Conservation (phyloP, 2,888 invertebrate genomes). For the Phanerotoma sp. region DNA sequence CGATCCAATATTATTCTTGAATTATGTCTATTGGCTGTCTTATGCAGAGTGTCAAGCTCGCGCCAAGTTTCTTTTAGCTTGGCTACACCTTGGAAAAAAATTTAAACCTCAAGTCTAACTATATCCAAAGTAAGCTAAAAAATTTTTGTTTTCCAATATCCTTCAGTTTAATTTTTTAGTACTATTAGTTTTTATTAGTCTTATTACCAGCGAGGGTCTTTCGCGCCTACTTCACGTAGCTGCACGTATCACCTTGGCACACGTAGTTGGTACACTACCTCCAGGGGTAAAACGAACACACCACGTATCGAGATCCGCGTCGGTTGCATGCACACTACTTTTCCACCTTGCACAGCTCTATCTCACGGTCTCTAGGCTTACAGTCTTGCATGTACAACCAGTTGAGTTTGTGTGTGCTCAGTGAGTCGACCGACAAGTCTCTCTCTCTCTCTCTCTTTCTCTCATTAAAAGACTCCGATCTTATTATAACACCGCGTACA, state of each 20-base stretch:
- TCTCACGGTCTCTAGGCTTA: constrained; percentile 13
- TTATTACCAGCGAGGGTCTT: constrained; percentile 14
- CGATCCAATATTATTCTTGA: too few relatives aligned
- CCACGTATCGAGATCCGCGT: constrained; percentile 11
- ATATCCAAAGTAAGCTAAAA: too few relatives aligned
- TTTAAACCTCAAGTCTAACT: too few relatives aligned
- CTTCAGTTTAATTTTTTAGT: constrained; percentile 8
- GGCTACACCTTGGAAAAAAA: too few relatives aligned
- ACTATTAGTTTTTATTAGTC: constrained; percentile 12
- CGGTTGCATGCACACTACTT: constrained; percentile 16
- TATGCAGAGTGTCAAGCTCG: too few relatives aligned
- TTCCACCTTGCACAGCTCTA: constrained; percentile 19
- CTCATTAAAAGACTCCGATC: constrained; percentile 45
- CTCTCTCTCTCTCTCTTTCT: constrained; percentile 35
- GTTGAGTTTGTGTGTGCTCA: background rate
- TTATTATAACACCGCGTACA: constrained; percentile 42
- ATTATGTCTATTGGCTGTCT: too few relatives aligned
- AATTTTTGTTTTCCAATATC: constrained; percentile 7
- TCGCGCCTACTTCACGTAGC: constrained; percentile 6
- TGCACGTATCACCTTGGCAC: constrained; percentile 24
- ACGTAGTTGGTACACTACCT: constrained; percentile 18
- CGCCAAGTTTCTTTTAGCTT: too few relatives aligned
- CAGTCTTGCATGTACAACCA: constrained; percentile 1
- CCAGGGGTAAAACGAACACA: too few relatives aligned
- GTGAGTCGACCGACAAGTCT: constrained; percentile 6